phyloP scores from a whole-genome alignment of 1,140 invertebrate species.

The Pogonomyrmex californicus region DNA sequence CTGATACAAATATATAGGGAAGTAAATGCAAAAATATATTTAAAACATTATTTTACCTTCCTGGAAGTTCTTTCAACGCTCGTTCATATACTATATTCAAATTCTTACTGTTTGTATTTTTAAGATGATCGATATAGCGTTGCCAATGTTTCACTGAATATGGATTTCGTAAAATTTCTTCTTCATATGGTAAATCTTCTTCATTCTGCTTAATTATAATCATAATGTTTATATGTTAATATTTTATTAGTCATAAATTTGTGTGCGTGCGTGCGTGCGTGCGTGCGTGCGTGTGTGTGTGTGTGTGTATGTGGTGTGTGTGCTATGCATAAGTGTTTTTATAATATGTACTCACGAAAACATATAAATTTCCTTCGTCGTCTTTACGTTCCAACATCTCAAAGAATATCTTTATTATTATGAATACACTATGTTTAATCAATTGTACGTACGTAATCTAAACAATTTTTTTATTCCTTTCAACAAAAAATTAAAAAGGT shows the following conservation, averaged over 20 bases:
- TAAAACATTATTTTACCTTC: constrained; percentile 88
- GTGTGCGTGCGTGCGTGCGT: background rate
- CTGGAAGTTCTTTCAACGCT: constrained; percentile 97
- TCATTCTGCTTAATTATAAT: constrained; percentile 90
- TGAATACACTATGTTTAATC: too few relatives aligned
- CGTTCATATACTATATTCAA: constrained; percentile 98
- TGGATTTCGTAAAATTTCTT: constrained; percentile 98
- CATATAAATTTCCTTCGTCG: constrained; percentile 77
- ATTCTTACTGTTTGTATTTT: constrained; percentile 92
- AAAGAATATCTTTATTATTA: background rate
- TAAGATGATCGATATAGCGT: constrained; percentile 98
- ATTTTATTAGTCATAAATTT: background rate
- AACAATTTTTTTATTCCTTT: too few relatives aligned
- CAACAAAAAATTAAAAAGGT: too few relatives aligned
- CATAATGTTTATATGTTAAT: constrained; percentile 20
- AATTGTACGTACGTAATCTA: too few relatives aligned
- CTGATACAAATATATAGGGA: background rate
- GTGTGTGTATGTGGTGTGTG: too few relatives aligned
- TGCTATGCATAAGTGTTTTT: background rate
- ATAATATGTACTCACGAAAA: constrained; percentile 78
- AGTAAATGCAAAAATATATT: constrained; percentile 7
- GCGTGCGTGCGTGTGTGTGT: background rate
- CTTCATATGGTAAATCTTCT: constrained; percentile 98
- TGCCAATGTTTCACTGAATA: constrained; percentile 99
- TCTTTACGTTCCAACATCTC: constrained; percentile 78